Base-by-base conservation (phyloP, 1,140 invertebrate genomes). In the Apis laboriosa region DNA sequence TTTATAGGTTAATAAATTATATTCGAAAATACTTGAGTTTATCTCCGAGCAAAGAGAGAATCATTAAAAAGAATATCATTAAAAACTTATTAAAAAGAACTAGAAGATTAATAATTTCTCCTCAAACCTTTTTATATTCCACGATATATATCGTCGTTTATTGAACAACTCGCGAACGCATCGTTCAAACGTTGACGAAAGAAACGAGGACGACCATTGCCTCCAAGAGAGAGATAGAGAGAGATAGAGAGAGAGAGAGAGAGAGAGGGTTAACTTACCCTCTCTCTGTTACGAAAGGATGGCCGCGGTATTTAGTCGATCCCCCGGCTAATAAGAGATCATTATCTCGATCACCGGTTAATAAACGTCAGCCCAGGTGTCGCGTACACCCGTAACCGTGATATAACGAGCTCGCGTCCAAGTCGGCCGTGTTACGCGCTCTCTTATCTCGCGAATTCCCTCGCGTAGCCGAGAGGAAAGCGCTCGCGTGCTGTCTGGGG, bases 371-470 rank as follows among this genome's bases (percentile, higher is more conserved):
- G 55, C 7, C 34, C 12, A 11, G 43, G n/a, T 66, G 72, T 76
- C 78, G 58, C 61, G 21, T 24, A 49, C 19, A 19, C 64, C 28
- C 28, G 17, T n/a, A 43, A 34, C 24, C 68, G 61, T 61, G 55
- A 61, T 72, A 53, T n/a, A 72, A 79, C 77, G 43, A 61, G 34
- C 55, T 66, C 67, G 43, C 49, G 15, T 24, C 17, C 34, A 3
- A 43, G 34, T 13, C 43, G 15, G 55, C 21, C 21, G 5, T 19
- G 17, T 34, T n/a, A 70, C 11, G 53, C 15, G 34, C 34, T 0
- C 34, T 24, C 19, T 53, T 24, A 56, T 83, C 68, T 56, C 55
- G 53, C 60, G 60, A 74, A 80, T 80, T 80, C 70, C 66, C 66
- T 68, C 66, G 66, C 66, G 66, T 43, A 70, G 21, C 17, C 24